A percentile compares a stretch with the other conserved stretches of the same genome.
These are phyloP conservation scores for Cephus pygmeus DNA, from an alignment of 2,888 invertebrate species.

Conservation along the genomic window DNA sequence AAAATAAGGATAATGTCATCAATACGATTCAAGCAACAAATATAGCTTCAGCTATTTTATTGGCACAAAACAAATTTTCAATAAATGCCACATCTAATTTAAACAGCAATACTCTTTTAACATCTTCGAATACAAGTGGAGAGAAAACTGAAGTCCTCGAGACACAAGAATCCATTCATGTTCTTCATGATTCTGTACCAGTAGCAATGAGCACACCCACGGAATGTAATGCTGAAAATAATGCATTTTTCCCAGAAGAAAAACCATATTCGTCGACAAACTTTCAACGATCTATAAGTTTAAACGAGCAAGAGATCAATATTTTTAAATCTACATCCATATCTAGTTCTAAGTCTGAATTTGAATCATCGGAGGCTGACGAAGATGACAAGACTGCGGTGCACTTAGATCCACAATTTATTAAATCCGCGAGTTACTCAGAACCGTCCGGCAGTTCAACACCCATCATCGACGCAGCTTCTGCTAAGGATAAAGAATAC, in stretches of 20 bases:
- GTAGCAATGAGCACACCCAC: conserved; percentile 17
- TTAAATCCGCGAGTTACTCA: neutral
- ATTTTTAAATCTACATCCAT: conserved; percentile 2
- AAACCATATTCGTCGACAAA: conserved; percentile 3
- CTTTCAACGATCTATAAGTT: conserved; percentile 14
- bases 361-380: conserved; percentile 13
- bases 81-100: neutral
- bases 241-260: conserved; percentile 14
- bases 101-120: neutral
- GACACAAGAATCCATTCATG: conserved; percentile 9
- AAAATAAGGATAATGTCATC: neutral
- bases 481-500: neutral
- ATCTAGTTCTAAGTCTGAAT: conserved; percentile 10
- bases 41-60: neutral
- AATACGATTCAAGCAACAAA: neutral
- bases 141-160: conserved; percentile 12
- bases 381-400: neutral
- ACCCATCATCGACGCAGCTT: neutral
- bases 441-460: neutral
- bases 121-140: neutral
- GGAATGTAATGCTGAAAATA: neutral
- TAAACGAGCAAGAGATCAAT: conserved; percentile 11
- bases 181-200: conserved; percentile 12
- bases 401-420: neutral
- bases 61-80: neutral